Base-by-base conservation (phyloP, 1,140 invertebrate species). In the Penaeus indicus region DNA sequence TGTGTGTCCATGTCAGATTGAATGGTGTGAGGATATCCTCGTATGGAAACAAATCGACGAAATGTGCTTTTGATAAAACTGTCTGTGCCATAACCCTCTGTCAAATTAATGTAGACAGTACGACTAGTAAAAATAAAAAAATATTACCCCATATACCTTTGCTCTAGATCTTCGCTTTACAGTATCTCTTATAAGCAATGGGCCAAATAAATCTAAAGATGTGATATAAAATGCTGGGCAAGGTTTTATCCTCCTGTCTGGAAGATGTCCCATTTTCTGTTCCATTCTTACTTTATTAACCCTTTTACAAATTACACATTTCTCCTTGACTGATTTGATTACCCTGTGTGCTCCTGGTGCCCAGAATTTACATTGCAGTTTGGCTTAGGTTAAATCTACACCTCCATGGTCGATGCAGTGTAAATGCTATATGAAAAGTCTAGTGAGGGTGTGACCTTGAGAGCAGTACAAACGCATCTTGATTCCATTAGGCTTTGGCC, bases 311-410 rank as follows among this genome's bases (percentile, higher is more conserved):
- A 67, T 72, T 25, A 69, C 64, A 84, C 83, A 84, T 72, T 72
- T 84, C 27, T 38, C 83, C 38, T 84, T 84, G 21, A 84, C 64
- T 72, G 64, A 72, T 72, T 72, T 84, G 38, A 84, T 84, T n/a
- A 84, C 42, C 5, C 25, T 84, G 16, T 38, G 27, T 42, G 83
- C 83, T 19, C 83, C 25, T 22, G 83, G 64, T 54, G 72, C 83
- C 83, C 83, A 84, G 27, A 72, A 84, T n/a, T 72, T 84, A 47
- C 62, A 38, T 42, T 84, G 83, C n/a, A 85, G 67, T 75, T 75
- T 85, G 75, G 82, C 83, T 54, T 75, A 75, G 13, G 67, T 75
- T 1, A 85, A 19, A 25, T 85, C 67, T 22, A 72, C 47, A 22
- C 83, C 67, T 13, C 27, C 83, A 75, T 85, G 83, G 47, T 85